Conservation (phyloP, 2,797 vertebrate genomes). For the Esox masquinongy region DNA sequence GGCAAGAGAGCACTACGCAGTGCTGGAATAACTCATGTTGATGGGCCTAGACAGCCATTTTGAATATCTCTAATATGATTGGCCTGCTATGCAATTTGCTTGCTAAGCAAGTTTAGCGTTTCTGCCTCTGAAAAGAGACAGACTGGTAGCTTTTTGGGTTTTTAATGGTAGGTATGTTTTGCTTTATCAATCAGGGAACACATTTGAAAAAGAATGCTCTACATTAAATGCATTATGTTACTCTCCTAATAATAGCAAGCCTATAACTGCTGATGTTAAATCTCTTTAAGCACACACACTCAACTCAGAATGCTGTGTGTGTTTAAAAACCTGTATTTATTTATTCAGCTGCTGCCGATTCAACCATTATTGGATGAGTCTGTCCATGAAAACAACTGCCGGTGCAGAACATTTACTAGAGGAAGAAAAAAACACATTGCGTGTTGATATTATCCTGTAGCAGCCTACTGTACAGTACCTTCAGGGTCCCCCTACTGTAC, state of each 20-base stretch:
- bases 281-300: conserved; percentile 3
- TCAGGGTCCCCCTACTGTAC: neutral
- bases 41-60: conserved; percentile 19
- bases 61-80: conserved; percentile 26
- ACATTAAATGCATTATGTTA: neutral
- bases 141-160: conserved; percentile 1
- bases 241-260: neutral
- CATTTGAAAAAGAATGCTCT: too few relatives aligned
- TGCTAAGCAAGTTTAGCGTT: conserved; percentile 14
- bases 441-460: neutral
- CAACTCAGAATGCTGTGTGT: neutral
- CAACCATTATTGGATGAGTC: conserved; percentile 4
- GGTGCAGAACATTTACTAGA: conserved; percentile 33
- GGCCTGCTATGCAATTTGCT: conserved; percentile 22
- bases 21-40: conserved; percentile 24
- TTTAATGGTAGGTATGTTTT: conserved; percentile 23
- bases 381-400: neutral
- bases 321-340: conserved; percentile 15
- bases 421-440: neutral
- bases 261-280: conserved; percentile 29
- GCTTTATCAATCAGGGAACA: conserved; percentile 13
- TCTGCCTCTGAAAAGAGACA: conserved; percentile 1
- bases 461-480: neutral
- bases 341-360: conserved; percentile 9
- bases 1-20: neutral